These are phyloP conservation scores for Eristalinus aeneus DNA, from an alignment of 2,888 invertebrate species.

Conservation along the genomic window DNA sequence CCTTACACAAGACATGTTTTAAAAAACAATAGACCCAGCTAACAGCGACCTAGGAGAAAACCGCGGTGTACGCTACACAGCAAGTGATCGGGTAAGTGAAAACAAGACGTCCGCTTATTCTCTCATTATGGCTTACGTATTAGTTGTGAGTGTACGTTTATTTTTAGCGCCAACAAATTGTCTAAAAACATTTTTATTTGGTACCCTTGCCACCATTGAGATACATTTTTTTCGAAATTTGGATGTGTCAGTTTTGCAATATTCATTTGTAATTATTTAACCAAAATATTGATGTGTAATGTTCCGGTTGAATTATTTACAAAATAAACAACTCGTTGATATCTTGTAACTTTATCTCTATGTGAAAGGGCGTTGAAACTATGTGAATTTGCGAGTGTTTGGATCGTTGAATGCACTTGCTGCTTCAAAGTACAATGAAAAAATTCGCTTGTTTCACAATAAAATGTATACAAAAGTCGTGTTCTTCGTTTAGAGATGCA, in stretches of 20 bases:
- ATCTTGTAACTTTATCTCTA: background rate
- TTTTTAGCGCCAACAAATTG: constrained; percentile 27
- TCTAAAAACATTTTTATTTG: constrained; percentile 15
- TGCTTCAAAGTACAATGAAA: background rate
- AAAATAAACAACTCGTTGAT: background rate
- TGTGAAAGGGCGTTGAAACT: background rate
- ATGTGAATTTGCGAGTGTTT: background rate
- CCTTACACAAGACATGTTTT: no score
- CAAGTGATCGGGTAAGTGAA: background rate
- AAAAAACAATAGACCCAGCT: no score
- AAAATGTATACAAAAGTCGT: background rate
- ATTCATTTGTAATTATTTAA: background rate
- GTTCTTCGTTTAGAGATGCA: background rate
- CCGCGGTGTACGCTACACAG: no score
- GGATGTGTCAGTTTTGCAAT: background rate
- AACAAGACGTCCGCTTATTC: background rate
- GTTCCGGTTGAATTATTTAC: background rate
- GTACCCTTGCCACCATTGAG: background rate
- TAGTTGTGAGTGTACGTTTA: background rate
- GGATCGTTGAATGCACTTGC: background rate
- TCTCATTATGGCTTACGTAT: background rate
- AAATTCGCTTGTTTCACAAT: background rate
- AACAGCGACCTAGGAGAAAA: no score
- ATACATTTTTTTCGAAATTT: background rate
- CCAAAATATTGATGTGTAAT: background rate